phyloP scores from a whole-genome alignment of 2,888 invertebrate species.

The Stenodera caucasica region DNA sequence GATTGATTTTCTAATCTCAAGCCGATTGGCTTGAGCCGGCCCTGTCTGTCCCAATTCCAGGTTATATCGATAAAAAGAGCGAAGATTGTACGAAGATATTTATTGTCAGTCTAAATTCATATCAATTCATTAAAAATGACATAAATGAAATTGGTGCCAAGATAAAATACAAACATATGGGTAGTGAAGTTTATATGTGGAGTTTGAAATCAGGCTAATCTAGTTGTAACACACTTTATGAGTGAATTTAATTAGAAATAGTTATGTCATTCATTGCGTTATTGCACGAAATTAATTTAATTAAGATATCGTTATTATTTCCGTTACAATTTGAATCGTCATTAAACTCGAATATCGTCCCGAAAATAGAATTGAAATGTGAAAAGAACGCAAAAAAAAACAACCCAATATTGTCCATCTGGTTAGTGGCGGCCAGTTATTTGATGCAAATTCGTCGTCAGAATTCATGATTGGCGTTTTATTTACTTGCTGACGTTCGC shows the following conservation, averaged over 20 bases:
- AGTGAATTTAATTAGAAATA: neutral
- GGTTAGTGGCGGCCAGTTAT: neutral
- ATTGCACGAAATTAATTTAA: neutral
- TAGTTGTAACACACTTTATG: neutral
- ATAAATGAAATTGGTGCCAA: conserved; percentile 1
- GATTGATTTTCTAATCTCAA: too few species aligned
- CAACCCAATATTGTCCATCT: neutral
- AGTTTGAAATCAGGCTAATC: neutral
- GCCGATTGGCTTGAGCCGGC: too few species aligned
- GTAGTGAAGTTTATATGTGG: neutral
- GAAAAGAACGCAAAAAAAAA: neutral
- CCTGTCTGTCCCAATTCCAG: neutral
- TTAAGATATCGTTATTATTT: neutral
- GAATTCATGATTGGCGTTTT: conserved; percentile 2
- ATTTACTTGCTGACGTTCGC: neutral
- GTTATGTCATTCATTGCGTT: neutral
- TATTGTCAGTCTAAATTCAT: neutral
- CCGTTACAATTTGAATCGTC: neutral
- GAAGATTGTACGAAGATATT: neutral
- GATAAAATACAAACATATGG: conserved; percentile 3
- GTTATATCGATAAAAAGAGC: neutral
- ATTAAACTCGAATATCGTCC: neutral
- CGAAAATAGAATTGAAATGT: neutral
- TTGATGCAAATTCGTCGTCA: conserved; percentile 1
- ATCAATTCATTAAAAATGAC: neutral